A percentile compares a stretch with the other conserved stretches of the same genome.
Conservation (phyloP, 2,888 invertebrate species). For the Eurytoma californica region DNA sequence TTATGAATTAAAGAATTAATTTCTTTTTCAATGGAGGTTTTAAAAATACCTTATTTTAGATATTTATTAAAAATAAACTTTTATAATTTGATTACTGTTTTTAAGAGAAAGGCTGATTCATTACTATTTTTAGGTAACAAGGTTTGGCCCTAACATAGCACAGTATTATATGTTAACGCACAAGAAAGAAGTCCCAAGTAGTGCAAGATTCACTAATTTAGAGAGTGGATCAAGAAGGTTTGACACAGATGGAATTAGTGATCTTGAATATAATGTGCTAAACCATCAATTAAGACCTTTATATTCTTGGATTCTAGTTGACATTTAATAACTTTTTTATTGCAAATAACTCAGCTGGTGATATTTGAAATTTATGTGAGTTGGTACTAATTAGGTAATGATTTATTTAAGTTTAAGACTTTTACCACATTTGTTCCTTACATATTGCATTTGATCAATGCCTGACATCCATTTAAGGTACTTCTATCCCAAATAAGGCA, state of each 20-base stretch:
- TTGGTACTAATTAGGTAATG: background rate
- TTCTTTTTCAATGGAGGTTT: background rate
- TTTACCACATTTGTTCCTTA: slow-evolving; percentile 12
- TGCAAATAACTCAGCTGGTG: slow-evolving; percentile 23
- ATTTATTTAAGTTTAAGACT: slow-evolving; percentile 18
- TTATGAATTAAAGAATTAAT: background rate
- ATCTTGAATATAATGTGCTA: slow-evolving; percentile 70
- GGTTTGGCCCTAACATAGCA: slow-evolving; percentile 83
- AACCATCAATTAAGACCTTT: slow-evolving; percentile 70
- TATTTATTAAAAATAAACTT: background rate
- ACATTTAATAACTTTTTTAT: slow-evolving; percentile 63
- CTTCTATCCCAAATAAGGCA: background rate
- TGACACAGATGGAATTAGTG: slow-evolving; percentile 71
- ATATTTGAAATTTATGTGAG: slow-evolving; percentile 9
- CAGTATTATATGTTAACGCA: slow-evolving; percentile 83
- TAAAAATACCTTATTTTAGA: background rate
- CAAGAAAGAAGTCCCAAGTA: slow-evolving; percentile 78
- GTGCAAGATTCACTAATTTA: slow-evolving; percentile 68
- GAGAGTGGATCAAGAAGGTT: slow-evolving; percentile 69
- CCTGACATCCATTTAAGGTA: background rate
- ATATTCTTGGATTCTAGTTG: slow-evolving; percentile 72
- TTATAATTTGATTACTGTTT: background rate
- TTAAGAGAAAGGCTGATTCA: background rate
- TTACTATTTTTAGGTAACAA: slow-evolving; percentile 75
- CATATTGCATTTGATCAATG: slow-evolving; percentile 7